A percentile compares a stretch with the other conserved stretches of the same genome.
These are phyloP conservation scores for Andrena fulva DNA, from an alignment of 2,888 invertebrate genomes.

Conservation along the genomic window DNA sequence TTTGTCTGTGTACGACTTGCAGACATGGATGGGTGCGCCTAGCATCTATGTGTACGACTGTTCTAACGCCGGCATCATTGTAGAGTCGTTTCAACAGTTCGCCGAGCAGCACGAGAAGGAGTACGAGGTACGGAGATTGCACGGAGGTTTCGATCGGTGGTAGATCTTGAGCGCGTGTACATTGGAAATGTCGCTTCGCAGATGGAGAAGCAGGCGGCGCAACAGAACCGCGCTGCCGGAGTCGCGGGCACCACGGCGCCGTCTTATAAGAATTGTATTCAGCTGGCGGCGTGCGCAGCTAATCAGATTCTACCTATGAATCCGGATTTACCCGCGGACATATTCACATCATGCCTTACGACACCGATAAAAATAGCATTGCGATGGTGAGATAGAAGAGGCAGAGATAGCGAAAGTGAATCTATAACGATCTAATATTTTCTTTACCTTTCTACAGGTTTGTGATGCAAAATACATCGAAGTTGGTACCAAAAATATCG, in stretches of 20 bases:
- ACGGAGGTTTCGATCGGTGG: background rate
- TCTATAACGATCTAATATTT: constrained; percentile 5
- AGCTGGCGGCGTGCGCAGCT: constrained; percentile 97
- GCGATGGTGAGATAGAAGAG: constrained; percentile 89
- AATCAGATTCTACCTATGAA: constrained; percentile 98
- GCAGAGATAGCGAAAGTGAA: background rate
- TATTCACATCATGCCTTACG: constrained; percentile 99
- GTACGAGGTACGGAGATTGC: constrained; percentile 86
- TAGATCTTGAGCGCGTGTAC: background rate
- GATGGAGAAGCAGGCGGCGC: constrained; percentile 81
- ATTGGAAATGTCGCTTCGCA: constrained; percentile 49
- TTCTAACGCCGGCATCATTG: constrained; percentile 98
- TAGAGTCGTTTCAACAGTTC: constrained; percentile 95
- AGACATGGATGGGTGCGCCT: constrained; percentile 99
- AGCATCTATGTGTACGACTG: constrained; percentile 99
- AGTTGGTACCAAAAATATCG: constrained; percentile 92
- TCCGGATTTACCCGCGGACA: constrained; percentile 97
- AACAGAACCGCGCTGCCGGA: constrained; percentile 81
- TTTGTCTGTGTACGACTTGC: constrained; percentile 98
- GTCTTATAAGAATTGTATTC: constrained; percentile 96
- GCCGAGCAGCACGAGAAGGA: constrained; percentile 96
- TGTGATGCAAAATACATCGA: constrained; percentile 93
- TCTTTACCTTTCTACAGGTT: constrained; percentile 86
- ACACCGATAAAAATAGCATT: constrained; percentile 99
- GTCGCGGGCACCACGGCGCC: constrained; percentile 84